Conservation (phyloP, 1,140 invertebrate genomes). For the Tribolium castaneum region DNA sequence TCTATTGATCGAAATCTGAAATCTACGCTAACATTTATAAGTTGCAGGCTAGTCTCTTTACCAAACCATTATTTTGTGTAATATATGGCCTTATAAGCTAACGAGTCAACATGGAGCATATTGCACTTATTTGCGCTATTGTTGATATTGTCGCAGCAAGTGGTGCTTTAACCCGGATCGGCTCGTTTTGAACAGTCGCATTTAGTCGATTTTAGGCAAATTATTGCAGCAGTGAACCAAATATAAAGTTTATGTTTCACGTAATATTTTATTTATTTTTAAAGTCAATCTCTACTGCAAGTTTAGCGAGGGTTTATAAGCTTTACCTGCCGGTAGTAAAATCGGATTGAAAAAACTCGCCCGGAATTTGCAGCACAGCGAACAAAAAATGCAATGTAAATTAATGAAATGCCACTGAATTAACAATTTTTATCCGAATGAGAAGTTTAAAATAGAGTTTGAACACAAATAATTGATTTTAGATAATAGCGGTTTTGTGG, state of each 20-base stretch:
- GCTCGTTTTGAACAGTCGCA: background rate
- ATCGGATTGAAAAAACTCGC: slow-evolving; percentile 9
- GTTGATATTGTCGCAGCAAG: background rate
- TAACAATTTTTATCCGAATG: slow-evolving; percentile 1
- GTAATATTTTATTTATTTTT: slow-evolving; percentile 1
- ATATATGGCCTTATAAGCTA: background rate
- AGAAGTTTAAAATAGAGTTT: slow-evolving; percentile 2
- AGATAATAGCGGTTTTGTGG: background rate
- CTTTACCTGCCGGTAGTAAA: background rate
- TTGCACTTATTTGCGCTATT: background rate
- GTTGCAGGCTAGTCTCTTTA: background rate
- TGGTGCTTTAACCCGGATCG: background rate
- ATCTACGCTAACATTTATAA: background rate
- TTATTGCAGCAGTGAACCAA: background rate
- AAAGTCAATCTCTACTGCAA: background rate
- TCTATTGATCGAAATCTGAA: background rate
- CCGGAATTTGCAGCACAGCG: background rate
- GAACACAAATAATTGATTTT: background rate
- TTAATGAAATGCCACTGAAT: slow-evolving; percentile 25
- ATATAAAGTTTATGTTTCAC: background rate
- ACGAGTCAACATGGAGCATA: background rate
- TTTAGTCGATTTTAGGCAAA: background rate
- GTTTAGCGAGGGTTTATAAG: background rate
- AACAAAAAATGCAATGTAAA: slow-evolving; percentile 5
- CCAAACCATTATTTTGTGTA: background rate